A percentile compares a stretch with the other conserved stretches of the same genome.
phyloP scores from a whole-genome alignment of 1,140 invertebrate species.

The Euglossa dilemma region DNA sequence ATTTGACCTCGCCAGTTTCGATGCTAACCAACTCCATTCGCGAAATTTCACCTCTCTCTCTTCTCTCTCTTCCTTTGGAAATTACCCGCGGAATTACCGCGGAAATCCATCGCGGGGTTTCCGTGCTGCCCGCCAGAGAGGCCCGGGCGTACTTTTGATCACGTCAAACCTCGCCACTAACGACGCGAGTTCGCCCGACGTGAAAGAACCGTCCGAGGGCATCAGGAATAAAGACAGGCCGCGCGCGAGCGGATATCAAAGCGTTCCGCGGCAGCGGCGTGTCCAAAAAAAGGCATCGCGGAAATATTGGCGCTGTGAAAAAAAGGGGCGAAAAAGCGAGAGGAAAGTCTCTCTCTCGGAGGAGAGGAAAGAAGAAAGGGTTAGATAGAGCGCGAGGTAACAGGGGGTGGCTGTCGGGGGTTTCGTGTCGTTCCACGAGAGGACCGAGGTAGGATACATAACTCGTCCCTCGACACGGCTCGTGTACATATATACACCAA shows the following conservation, averaged over 20 bases:
- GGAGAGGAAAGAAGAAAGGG: slow-evolving; percentile 2
- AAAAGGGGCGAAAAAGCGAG: background rate
- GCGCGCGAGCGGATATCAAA: slow-evolving; percentile 24
- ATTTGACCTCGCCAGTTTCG: too few relatives aligned
- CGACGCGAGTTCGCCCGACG: background rate
- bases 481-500: slow-evolving; percentile 12
- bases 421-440: slow-evolving; percentile 51
- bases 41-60: too few relatives aligned
- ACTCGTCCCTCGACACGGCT: slow-evolving; percentile 44
- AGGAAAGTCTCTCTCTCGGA: too few relatives aligned
- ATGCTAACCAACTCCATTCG: too few relatives aligned
- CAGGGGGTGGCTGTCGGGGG: background rate
- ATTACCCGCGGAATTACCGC: background rate
- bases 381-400: slow-evolving; percentile 26
- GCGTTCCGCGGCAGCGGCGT: background rate
- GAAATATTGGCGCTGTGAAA: slow-evolving; percentile 31
- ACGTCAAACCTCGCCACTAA: background rate
- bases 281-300: slow-evolving; percentile 26
- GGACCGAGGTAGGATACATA: slow-evolving; percentile 39
- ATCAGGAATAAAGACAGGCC: background rate
- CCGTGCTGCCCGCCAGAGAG: background rate
- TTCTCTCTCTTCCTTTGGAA: too few relatives aligned
- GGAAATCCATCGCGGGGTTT: background rate
- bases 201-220: background rate
- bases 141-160: background rate